phyloP scores from a whole-genome alignment of 2,888 invertebrate species.

The Papilio gigon region DNA sequence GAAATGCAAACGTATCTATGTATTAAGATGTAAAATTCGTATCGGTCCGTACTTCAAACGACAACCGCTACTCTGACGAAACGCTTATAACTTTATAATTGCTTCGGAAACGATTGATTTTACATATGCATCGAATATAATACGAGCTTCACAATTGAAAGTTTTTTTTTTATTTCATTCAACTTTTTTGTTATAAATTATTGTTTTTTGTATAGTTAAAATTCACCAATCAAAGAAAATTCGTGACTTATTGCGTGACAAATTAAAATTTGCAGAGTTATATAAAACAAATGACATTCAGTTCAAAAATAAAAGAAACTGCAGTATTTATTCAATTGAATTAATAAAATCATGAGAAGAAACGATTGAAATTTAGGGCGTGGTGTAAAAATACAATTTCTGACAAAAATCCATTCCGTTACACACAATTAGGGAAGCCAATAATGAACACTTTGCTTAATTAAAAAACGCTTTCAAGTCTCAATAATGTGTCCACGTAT shows the following conservation, averaged over 20 bases:
- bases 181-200: background rate
- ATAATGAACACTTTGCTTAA: conserved; percentile 55
- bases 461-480: conserved; percentile 51
- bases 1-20: conserved; percentile 46
- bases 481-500: conserved; percentile 45
- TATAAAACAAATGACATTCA: background rate
- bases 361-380: conserved; percentile 44
- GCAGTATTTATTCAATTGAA: conserved; percentile 42
- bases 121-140: conserved; percentile 22
- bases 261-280: no score
- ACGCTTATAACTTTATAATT: conserved; percentile 22
- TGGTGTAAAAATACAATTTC: conserved; percentile 46
- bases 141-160: conserved; percentile 17
- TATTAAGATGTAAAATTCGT: conserved; percentile 43
- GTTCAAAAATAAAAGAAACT: conserved; percentile 17
- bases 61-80: conserved; percentile 37
- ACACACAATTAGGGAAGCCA: conserved; percentile 50
- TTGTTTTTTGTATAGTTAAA: background rate
- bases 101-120: conserved; percentile 19
- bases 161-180: conserved; percentile 18
- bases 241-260: background rate
- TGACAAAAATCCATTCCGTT: conserved; percentile 51
- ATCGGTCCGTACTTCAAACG: conserved; percentile 32
- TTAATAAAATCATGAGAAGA: conserved; percentile 44
- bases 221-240: background rate